Evolutionary conservation across 1,140 invertebrate genomes (phyloP).

Genomic region (Zaprionus capensis): DNA sequence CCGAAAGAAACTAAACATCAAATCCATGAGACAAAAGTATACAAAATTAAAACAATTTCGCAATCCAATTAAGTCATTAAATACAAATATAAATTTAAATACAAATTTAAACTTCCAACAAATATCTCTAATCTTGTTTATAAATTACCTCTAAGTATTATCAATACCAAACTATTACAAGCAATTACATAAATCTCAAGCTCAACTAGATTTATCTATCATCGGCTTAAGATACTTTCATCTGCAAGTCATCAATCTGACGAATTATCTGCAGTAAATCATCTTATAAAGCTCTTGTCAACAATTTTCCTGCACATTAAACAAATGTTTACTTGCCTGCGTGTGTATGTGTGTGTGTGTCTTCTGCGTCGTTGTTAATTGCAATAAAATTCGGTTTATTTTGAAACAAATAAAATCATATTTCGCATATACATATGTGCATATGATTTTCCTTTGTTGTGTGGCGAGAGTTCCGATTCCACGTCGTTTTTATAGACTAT

Average conservation of each 20-base stretch:
- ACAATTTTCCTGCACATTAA: slow-evolving; percentile 62
- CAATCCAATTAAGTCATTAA: no score
- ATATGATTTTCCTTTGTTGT: slow-evolving; percentile 67
- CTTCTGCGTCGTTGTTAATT: slow-evolving; percentile 39
- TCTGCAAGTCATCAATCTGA: slow-evolving; percentile 39
- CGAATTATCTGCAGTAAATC: slow-evolving; percentile 5
- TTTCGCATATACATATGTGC: slow-evolving; percentile 11
- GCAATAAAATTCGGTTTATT: slow-evolving; percentile 5
- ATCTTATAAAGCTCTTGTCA: slow-evolving; percentile 23
- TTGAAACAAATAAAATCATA: slow-evolving; percentile 2
- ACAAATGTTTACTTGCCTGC: slow-evolving; percentile 4
- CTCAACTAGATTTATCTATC: not conserved
- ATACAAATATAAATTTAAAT: no score
- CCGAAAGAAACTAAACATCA: no score
- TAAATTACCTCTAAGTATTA: no score
- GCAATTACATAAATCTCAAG: not conserved
- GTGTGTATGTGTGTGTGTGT: not conserved
- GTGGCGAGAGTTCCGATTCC: slow-evolving; percentile 57
- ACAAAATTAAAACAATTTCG: no score
- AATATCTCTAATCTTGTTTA: no score
- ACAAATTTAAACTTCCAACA: no score
- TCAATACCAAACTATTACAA: no score
- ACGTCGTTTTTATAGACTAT: slow-evolving; percentile 72
- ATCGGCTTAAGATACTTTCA: slow-evolving; percentile 9
- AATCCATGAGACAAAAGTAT: no score